Evolutionary conservation across 2,797 vertebrate species (phyloP).

Genomic region (Pyrocephalus nanus): DNA sequence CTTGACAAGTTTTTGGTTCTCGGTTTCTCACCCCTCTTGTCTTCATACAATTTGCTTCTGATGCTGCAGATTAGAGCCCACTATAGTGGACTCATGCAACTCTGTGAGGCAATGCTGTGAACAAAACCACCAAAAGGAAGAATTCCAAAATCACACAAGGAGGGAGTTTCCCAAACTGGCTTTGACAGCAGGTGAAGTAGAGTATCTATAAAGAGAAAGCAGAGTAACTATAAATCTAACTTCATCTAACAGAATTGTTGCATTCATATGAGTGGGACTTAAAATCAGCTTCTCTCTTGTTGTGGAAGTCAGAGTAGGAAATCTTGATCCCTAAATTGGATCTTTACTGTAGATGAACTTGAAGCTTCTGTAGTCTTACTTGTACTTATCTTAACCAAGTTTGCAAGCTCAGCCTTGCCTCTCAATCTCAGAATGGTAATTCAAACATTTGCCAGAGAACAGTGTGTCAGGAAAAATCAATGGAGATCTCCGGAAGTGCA

Average conservation of each 20-base stretch:
- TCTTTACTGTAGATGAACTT: background rate
- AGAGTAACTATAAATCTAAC: background rate
- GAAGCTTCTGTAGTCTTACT: background rate
- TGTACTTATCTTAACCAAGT: background rate
- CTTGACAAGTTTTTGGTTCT: background rate
- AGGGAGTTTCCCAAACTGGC: background rate
- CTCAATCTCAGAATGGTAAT: background rate
- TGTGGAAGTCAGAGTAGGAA: background rate
- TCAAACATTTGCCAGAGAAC: background rate
- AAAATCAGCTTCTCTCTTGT: background rate
- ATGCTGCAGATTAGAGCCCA: background rate
- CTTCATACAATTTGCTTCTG: background rate
- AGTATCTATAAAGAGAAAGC: background rate
- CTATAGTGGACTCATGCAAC: rapidly evolving
- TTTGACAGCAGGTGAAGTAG: background rate
- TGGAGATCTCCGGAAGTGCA: background rate
- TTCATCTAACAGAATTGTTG: background rate
- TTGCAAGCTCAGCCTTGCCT: background rate
- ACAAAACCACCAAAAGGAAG: background rate
- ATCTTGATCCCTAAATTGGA: background rate
- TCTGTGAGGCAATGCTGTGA: background rate
- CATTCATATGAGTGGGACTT: background rate
- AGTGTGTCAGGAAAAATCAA: background rate
- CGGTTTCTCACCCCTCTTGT: background rate
- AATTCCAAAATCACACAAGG: background rate